A percentile compares a stretch with the other conserved stretches of the same genome.
phyloP scores from a whole-genome alignment of 2,888 invertebrate species.

The Zygaena filipendulae region DNA sequence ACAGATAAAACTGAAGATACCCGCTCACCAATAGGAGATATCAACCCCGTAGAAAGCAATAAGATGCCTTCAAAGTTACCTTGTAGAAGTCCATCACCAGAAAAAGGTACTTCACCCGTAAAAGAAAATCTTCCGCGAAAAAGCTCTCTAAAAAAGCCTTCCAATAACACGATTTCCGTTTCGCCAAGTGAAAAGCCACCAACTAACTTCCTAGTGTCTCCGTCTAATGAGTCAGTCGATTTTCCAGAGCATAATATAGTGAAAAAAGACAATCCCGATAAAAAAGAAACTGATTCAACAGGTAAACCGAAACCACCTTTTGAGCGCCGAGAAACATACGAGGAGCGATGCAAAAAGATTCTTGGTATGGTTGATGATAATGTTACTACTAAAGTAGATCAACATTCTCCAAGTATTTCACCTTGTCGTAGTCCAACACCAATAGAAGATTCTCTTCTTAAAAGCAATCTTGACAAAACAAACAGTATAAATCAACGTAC shows the following conservation, averaged over 20 bases:
- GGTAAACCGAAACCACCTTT: constrained; percentile 66
- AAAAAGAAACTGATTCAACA: constrained; percentile 23
- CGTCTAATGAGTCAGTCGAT: constrained; percentile 32
- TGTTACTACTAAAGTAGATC: constrained; percentile 23
- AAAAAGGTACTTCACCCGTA: constrained; percentile 31
- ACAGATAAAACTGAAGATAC: constrained; percentile 22
- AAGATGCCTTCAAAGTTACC: constrained; percentile 47
- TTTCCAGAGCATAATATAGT: constrained; percentile 28
- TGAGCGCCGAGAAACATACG: constrained; percentile 76
- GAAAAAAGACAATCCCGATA: constrained; percentile 33
- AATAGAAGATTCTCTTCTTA: constrained; percentile 23
- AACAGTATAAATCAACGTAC: too few species aligned
- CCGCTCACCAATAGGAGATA: constrained; percentile 21
- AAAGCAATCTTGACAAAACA: too few species aligned
- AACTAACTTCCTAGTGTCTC: constrained; percentile 45
- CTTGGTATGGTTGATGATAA: constrained; percentile 70
- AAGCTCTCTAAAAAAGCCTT: constrained; percentile 55
- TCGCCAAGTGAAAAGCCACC: constrained; percentile 52
- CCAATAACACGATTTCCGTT: constrained; percentile 24
- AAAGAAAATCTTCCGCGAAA: constrained; percentile 50
- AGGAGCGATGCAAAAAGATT: constrained; percentile 77
- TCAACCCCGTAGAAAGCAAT: constrained; percentile 28
- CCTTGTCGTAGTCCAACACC: constrained; percentile 36
- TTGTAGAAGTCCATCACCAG: constrained; percentile 47
- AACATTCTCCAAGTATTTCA: constrained; percentile 35